These are phyloP conservation scores for Trogon surrucura DNA, from an alignment of 2,113 vertebrate species.

Conservation along the genomic window DNA sequence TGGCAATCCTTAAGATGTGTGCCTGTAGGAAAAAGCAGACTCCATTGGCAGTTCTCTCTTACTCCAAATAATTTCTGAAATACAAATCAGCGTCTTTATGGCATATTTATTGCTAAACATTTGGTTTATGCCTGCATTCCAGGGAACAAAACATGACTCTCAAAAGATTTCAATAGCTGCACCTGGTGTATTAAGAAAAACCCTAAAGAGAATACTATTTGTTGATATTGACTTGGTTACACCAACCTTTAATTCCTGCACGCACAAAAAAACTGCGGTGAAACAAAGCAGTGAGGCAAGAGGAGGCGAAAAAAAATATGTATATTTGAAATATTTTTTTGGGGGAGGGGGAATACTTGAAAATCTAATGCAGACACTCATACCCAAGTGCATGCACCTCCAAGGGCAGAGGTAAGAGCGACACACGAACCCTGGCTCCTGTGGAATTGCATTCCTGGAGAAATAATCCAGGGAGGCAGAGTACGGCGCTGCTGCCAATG, in stretches of 20 bases:
- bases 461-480: not conserved
- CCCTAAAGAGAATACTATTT: not conserved
- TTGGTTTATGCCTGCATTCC: not conserved
- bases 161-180: not conserved
- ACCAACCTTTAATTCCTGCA: not conserved
- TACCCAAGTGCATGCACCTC: not conserved
- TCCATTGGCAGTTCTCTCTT: not conserved
- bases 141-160: not conserved
- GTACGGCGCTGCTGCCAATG: fast-evolving
- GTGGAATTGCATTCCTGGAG: not conserved
- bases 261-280: not conserved
- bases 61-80: not conserved
- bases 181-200: not conserved
- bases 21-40: not conserved
- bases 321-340: not conserved
- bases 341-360: not conserved
- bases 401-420: not conserved
- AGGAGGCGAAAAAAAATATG: not conserved
- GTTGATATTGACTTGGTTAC: not conserved
- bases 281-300: not conserved
- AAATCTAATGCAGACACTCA: not conserved
- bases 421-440: not conserved
- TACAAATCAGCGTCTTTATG: not conserved
- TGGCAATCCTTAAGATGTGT: not conserved
- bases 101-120: not conserved